Conservation (phyloP, 1,140 invertebrate genomes). For the Meloidogyne chitwoodi region DNA sequence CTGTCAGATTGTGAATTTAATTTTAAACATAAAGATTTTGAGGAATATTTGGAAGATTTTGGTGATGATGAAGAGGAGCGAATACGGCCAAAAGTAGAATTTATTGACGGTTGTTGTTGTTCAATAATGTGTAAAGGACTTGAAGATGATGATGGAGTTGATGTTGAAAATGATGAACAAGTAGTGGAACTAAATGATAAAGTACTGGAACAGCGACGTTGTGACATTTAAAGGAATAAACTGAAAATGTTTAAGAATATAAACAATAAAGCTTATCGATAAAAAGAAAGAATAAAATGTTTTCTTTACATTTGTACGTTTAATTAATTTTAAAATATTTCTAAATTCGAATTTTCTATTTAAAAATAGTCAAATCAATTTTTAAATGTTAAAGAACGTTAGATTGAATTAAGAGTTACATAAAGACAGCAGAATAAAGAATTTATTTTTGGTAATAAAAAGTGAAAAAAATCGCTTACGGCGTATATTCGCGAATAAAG, state of each 20-base stretch:
- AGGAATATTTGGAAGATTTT: neutral
- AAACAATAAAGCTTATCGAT: too few species aligned
- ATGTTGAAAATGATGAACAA: neutral
- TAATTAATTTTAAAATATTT: too few species aligned
- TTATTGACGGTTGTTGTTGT: neutral
- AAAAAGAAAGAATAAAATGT: too few species aligned
- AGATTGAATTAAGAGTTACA: neutral
- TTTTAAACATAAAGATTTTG: neutral
- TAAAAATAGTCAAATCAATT: too few species aligned
- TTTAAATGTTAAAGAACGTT: too few species aligned
- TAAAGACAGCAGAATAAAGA: neutral
- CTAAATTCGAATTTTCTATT: too few species aligned
- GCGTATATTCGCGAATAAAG: neutral
- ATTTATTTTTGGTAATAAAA: neutral
- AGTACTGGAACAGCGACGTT: neutral
- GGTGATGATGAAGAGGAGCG: slow-evolving; percentile 1
- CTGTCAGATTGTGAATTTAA: neutral
- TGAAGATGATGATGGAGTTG: neutral
- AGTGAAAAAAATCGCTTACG: neutral
- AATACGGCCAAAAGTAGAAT: neutral
- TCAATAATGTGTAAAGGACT: neutral
- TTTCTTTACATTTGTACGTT: too few species aligned
- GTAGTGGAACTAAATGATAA: neutral
- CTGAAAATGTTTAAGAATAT: neutral
- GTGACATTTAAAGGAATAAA: neutral